Conservation (phyloP, 2,888 invertebrate species). For the Lasioglossum oenotherae region DNA sequence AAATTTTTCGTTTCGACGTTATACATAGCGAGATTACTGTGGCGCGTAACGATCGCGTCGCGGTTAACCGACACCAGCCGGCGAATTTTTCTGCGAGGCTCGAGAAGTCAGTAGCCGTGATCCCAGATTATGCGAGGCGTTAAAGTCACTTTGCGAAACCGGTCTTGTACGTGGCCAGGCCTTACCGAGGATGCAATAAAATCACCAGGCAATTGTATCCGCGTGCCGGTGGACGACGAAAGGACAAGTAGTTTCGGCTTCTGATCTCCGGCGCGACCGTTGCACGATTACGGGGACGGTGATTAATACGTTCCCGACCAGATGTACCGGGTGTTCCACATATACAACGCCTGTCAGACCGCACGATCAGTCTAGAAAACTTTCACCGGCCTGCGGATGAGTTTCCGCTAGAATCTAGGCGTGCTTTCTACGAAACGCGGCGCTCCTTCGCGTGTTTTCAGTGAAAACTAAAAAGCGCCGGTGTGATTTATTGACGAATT, state of each 20-base stretch:
- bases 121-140: conserved; percentile 66
- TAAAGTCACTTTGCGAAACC: conserved; percentile 69
- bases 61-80: background rate
- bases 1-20: background rate
- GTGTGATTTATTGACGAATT: background rate
- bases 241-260: conserved; percentile 39
- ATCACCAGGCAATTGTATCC: conserved; percentile 58
- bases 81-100: conserved; percentile 30
- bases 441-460: background rate
- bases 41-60: background rate
- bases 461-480: background rate
- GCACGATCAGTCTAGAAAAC: background rate
- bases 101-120: conserved; percentile 61
- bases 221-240: conserved; percentile 47
- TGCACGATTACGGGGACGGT: background rate
- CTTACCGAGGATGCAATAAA: conserved; percentile 52
- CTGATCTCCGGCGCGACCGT: background rate
- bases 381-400: background rate
- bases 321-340: background rate
- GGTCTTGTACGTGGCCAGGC: conserved; percentile 54
- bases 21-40: background rate
- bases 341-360: background rate
- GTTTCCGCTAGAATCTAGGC: background rate
- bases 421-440: background rate
- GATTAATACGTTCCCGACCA: conserved; percentile 17